phyloP scores from a whole-genome alignment of 2,888 invertebrate genomes.

The Gibbula magus region DNA sequence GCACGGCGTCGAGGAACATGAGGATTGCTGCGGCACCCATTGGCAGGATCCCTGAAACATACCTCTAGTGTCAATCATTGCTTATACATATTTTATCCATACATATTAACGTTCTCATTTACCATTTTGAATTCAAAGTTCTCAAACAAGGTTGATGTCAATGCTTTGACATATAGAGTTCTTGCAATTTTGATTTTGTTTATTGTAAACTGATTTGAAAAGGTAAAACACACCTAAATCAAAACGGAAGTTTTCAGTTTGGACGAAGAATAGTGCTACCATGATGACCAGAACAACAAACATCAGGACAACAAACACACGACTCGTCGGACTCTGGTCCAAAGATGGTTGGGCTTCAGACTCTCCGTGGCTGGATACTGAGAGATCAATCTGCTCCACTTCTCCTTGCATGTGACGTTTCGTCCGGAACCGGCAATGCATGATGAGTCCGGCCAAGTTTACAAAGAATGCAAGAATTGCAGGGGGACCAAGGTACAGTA shows the following conservation, averaged over 20 bases:
- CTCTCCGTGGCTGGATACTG: too few species aligned
- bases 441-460: slow-evolving; percentile 44
- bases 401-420: too few species aligned
- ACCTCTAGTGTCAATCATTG: not conserved
- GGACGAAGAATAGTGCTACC: slow-evolving; percentile 37
- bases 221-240: slow-evolving; percentile 42
- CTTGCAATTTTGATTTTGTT: too few species aligned
- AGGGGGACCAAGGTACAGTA: slow-evolving; percentile 42
- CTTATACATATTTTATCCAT: not conserved
- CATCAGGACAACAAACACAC: not conserved
- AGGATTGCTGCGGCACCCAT: slow-evolving; percentile 42
- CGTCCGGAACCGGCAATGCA: slow-evolving; percentile 33
- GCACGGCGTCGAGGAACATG: slow-evolving; percentile 37
- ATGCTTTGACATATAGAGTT: too few species aligned
- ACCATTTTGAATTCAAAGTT: too few species aligned
- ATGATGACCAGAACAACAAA: not conserved
- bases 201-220: too few species aligned
- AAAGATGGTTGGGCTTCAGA: too few species aligned
- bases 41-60: slow-evolving; percentile 43
- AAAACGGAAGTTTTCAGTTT: slow-evolving; percentile 34
- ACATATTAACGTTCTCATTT: not conserved
- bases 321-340: not conserved
- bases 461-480: slow-evolving; percentile 40
- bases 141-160: too few species aligned
- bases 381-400: too few species aligned